phyloP scores from a whole-genome alignment of 2,888 invertebrate genomes.

The Lepidochrysops patricia region DNA sequence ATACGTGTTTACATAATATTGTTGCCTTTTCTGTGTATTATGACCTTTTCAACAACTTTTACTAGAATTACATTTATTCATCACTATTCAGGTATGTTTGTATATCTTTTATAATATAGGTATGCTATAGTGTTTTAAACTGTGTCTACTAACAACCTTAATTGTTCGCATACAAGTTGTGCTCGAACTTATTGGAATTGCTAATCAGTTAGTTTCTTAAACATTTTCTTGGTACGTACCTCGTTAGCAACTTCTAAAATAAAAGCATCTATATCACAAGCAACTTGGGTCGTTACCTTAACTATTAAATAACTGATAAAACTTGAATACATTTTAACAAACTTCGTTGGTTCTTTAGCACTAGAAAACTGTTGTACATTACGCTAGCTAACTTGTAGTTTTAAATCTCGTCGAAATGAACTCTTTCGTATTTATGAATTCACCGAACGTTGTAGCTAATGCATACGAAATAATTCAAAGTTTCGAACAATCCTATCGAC shows the following conservation, averaged over 20 bases:
- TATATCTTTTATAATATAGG: not conserved
- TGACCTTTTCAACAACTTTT: not conserved
- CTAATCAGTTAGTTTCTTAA: conserved; percentile 1
- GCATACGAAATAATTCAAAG: not conserved
- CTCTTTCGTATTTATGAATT: not conserved
- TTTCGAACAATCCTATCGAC: not conserved
- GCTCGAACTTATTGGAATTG: not conserved
- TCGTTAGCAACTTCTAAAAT: not conserved
- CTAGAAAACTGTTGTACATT: not conserved
- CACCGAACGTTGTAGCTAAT: not conserved
- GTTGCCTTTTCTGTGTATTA: not conserved
- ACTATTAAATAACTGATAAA: conserved; percentile 11
- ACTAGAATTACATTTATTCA: too few relatives aligned
- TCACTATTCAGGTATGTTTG: too few relatives aligned
- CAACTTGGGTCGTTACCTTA: conserved; percentile 1
- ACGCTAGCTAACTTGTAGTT: not conserved
- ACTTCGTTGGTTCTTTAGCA: not conserved
- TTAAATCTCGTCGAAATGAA: not conserved
- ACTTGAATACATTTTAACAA: not conserved
- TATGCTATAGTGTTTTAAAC: not conserved
- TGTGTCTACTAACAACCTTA: not conserved
- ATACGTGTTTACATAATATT: too few relatives aligned
- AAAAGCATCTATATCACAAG: conserved; percentile 5
- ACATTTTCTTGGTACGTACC: not conserved
- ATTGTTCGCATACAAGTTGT: not conserved